phyloP scores from a whole-genome alignment of 2,888 invertebrate genomes.

The Drosophila paranaensis region DNA sequence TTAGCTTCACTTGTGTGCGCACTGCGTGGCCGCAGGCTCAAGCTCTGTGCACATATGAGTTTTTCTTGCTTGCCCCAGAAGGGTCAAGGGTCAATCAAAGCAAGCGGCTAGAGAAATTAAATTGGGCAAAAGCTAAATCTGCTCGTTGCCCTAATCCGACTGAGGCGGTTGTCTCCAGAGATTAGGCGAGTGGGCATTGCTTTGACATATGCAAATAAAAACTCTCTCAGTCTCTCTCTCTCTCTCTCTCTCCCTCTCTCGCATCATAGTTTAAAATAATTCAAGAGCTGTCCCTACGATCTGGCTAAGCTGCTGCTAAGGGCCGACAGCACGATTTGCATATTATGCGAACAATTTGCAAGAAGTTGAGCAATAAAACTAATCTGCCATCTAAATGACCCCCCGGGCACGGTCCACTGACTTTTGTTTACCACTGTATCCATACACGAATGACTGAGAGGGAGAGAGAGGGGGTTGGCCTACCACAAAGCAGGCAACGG shows the following conservation, averaged over 20 bases:
- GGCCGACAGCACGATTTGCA: constrained; percentile 67
- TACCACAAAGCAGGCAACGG: constrained; percentile 34
- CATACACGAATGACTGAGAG: neutral
- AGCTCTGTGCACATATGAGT: constrained; percentile 38
- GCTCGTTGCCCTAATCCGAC: constrained; percentile 32
- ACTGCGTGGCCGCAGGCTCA: constrained; percentile 36
- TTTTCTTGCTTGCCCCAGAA: constrained; percentile 15
- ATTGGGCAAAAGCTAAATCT: constrained; percentile 38
- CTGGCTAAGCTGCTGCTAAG: constrained; percentile 24
- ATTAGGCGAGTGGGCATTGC: constrained; percentile 38
- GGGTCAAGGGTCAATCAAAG: constrained; percentile 63
- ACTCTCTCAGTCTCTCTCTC: neutral
- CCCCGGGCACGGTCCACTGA: constrained; percentile 66
- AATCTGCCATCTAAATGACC: constrained; percentile 78
- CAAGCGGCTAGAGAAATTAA: constrained; percentile 50
- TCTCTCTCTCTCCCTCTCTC: neutral
- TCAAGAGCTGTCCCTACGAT: constrained; percentile 16
- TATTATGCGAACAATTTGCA: constrained; percentile 79
- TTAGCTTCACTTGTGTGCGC: constrained; percentile 72
- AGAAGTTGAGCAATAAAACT: constrained; percentile 77
- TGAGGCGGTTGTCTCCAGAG: constrained; percentile 36
- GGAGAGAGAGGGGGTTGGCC: neutral
- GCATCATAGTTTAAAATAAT: constrained; percentile 56
- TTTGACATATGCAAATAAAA: constrained; percentile 53
- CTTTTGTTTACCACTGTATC: constrained; percentile 52